Conservation (phyloP, 2,113 vertebrate genomes). For the Loxodonta africana region DNA sequence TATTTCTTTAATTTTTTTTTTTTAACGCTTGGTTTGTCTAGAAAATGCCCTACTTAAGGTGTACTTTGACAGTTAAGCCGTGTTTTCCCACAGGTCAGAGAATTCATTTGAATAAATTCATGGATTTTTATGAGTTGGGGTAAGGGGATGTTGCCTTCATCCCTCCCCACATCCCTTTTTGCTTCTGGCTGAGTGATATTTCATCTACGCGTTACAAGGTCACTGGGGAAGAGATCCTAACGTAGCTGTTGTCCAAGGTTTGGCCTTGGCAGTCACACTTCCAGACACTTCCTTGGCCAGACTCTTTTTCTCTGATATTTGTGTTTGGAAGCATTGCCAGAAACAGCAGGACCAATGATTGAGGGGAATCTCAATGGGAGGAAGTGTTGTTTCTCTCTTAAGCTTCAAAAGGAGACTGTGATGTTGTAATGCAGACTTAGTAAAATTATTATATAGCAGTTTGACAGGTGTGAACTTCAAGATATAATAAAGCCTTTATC, state of each 20-base stretch:
- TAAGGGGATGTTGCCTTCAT: background rate
- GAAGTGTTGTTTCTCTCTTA: background rate
- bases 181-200: background rate
- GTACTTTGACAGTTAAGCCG: background rate
- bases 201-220: background rate
- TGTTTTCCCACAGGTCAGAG: background rate
- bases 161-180: rapidly evolving
- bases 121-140: background rate
- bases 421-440: background rate
- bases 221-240: background rate
- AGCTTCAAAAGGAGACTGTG: background rate
- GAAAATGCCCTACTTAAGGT: background rate
- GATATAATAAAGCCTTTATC: background rate
- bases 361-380: background rate
- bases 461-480: background rate
- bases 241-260: background rate
- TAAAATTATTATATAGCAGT: background rate
- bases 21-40: background rate
- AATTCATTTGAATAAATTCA: background rate
- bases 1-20: background rate
- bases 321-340: background rate
- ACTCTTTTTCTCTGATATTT: background rate
- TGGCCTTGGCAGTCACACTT: background rate
- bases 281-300: background rate
- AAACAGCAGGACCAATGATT: background rate